Base-by-base conservation (phyloP, 2,113 vertebrate species). In the Rhea pennata region DNA sequence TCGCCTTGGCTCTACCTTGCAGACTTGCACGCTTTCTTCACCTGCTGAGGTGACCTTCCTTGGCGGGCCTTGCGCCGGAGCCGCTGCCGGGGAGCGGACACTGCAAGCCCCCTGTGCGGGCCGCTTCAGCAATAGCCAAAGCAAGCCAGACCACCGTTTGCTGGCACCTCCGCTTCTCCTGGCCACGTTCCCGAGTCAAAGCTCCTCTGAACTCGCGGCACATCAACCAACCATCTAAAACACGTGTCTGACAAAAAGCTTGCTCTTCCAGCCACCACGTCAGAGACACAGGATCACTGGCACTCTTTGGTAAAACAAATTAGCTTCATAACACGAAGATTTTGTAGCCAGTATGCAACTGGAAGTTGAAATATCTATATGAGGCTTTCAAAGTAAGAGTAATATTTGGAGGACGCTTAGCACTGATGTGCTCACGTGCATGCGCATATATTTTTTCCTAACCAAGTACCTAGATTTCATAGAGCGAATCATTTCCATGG, bases 181-280 rank as follows among this genome's bases (percentile, higher is more conserved):
- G 50, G 39, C 27, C 51, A 20, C 9, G 3, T 31, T 15, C 36
- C 58, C 3, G 8, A 61, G 53, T 21, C 20, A 84, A 40, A 70
- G 31, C 24, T 42, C 8, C 40, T 56, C 51, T 51, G 59, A 40
- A 56, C 62, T 51, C 50, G 39, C 6, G 26, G 17, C 17, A 66
- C 59, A 76, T 27, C 1, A 1, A 26, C 19, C 1, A 1, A 26
- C 19, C 27, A 0, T 62, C 33, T 54, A 24, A 48, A 75, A 46
- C 16, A 53, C 53, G 51, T 27, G 19, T 14, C 82, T 75, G 33
- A 26, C 19, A 36, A 22, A 46, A 62, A n/a, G 7, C 13, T 31
- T 6, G 27, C 36, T 40, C 39, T 65, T 67, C 27, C 48, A 83
- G 51, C 33, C 81, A 58, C 23, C 12, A 0, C 17, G 42, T 5